phyloP scores from a whole-genome alignment of 2,797 vertebrate genomes.

The Balearica regulorum region DNA sequence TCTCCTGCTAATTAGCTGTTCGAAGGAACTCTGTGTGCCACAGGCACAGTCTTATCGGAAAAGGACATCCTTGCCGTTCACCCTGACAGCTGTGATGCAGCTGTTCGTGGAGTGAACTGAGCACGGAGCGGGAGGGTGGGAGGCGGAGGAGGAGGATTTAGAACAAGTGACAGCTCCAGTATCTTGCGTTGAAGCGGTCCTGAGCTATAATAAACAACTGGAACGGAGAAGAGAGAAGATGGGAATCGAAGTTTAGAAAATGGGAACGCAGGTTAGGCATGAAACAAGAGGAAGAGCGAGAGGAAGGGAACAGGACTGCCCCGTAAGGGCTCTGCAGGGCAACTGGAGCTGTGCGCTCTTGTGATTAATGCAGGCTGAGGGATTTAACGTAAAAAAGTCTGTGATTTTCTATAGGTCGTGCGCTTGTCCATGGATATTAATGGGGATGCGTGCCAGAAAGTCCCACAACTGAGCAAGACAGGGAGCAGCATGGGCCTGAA shows the following conservation, averaged over 20 bases:
- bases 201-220: constrained; percentile 61
- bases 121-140: background rate
- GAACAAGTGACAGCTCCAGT: constrained; percentile 65
- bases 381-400: background rate
- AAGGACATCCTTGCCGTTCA: constrained; percentile 75
- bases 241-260: background rate
- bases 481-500: constrained; percentile 74
- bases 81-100: constrained; percentile 75
- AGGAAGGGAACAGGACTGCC: background rate
- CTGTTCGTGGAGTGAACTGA: constrained; percentile 29
- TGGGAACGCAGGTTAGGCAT: background rate
- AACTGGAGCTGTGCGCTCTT: background rate
- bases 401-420: background rate
- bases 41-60: constrained; percentile 77
- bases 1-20: constrained; percentile 87
- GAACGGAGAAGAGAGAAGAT: background rate
- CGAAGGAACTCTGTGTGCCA: constrained; percentile 81
- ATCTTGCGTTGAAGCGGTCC: constrained; percentile 56
- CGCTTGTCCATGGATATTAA: background rate
- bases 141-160: constrained; percentile 30
- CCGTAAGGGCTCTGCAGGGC: background rate
- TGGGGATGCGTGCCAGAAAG: background rate
- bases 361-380: constrained; percentile 3
- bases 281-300: background rate
- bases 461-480: background rate